phyloP scores from a whole-genome alignment of 2,888 invertebrate genomes.

The Acleris cristana region DNA sequence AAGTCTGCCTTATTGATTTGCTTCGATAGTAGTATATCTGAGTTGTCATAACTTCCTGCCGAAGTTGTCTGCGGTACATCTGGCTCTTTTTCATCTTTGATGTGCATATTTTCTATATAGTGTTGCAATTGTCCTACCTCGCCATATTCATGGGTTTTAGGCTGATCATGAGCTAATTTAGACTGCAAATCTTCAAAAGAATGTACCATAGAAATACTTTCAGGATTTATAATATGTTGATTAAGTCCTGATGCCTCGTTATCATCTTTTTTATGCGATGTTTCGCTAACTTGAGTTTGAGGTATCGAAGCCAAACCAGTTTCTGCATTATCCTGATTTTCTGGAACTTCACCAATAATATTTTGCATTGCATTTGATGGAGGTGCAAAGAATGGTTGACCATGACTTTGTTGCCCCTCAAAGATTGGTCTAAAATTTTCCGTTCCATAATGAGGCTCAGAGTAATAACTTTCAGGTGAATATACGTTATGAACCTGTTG shows the following conservation, averaged over 20 bases:
- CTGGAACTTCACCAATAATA: not conserved
- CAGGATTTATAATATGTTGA: not conserved
- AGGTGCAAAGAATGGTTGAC: not conserved
- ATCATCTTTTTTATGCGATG: not conserved
- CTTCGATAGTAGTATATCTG: not conserved
- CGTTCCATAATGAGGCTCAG: slow-evolving; percentile 23
- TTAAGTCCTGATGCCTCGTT: not conserved
- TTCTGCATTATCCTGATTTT: not conserved
- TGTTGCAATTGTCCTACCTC: not conserved
- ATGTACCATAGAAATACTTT: not conserved
- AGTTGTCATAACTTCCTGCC: not conserved
- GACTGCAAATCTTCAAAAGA: not conserved
- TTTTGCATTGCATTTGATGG: not conserved
- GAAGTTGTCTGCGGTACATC: not conserved
- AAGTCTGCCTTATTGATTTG: not conserved
- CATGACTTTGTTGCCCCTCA: slow-evolving; percentile 2
- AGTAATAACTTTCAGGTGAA: slow-evolving; percentile 27
- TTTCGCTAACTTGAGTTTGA: not conserved
- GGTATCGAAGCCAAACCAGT: not conserved
- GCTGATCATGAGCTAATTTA: not conserved
- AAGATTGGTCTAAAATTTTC: slow-evolving; percentile 12
- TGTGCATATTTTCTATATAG: slow-evolving; percentile 7
- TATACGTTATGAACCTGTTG: slow-evolving; percentile 31
- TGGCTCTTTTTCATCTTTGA: not conserved
- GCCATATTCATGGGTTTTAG: not conserved